These are phyloP conservation scores for Anas acuta DNA, from an alignment of 2,797 vertebrate species.

Conservation along the genomic window DNA sequence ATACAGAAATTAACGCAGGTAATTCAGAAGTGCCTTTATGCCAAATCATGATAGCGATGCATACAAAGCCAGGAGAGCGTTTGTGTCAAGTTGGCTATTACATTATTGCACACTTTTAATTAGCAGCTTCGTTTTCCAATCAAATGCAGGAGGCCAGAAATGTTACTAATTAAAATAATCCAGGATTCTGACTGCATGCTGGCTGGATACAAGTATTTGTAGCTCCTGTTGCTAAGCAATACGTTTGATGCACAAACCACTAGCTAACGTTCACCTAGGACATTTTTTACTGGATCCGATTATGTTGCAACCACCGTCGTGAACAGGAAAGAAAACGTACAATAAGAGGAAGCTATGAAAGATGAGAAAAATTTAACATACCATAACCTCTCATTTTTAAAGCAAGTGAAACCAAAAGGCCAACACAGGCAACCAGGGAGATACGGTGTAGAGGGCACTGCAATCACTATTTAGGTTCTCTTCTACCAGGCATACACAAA, in stretches of 20 bases:
- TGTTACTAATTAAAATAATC: slow-evolving; percentile 57
- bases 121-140: slow-evolving; percentile 45
- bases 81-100: slow-evolving; percentile 44
- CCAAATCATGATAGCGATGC: slow-evolving; percentile 17
- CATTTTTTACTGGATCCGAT: slow-evolving; percentile 30
- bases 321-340: slow-evolving; percentile 24
- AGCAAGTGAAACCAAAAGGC: slow-evolving; percentile 16
- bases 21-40: slow-evolving; percentile 47
- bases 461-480: background rate
- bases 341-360: slow-evolving; percentile 1
- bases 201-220: slow-evolving; percentile 21
- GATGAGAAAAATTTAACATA: slow-evolving; percentile 29
- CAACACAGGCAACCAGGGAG: background rate
- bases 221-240: slow-evolving; percentile 40
- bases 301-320: background rate
- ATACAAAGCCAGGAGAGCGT: slow-evolving; percentile 21
- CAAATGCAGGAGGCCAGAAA: slow-evolving; percentile 38
- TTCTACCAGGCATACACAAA: background rate
- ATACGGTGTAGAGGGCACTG: background rate
- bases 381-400: slow-evolving; percentile 5
- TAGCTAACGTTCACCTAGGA: background rate
- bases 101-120: slow-evolving; percentile 59
- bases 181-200: background rate
- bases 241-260: background rate
- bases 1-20: slow-evolving; percentile 24